These are phyloP conservation scores for Hemicentrotus pulcherrimus DNA, from an alignment of 35 echinoderm and acorn worm genomes.

Conservation along the genomic window DNA sequence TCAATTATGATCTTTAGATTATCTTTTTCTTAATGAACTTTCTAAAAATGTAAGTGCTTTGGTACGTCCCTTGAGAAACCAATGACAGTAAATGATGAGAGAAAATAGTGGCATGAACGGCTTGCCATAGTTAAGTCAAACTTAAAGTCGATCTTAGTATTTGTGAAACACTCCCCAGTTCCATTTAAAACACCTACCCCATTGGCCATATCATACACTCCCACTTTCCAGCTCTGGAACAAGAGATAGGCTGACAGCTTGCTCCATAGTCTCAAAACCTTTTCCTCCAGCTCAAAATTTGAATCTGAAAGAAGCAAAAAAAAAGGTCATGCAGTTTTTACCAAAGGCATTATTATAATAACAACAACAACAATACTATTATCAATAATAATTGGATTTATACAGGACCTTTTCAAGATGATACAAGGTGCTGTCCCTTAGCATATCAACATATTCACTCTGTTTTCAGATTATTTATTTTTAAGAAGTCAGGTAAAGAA, in stretches of 20 bases:
- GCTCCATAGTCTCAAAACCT: neutral
- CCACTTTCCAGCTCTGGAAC: neutral
- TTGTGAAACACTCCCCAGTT: too few relatives aligned
- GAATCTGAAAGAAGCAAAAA: neutral
- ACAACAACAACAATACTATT: neutral
- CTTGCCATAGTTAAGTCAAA: too few relatives aligned
- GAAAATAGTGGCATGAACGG: too few relatives aligned
- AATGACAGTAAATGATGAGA: too few relatives aligned
- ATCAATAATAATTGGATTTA: too few relatives aligned
- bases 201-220: neutral
- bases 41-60: too few relatives aligned
- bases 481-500: neutral
- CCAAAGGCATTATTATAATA: neutral
- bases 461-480: neutral
- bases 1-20: too few relatives aligned
- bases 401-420: too few relatives aligned
- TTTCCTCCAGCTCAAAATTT: slow-evolving; percentile 12
- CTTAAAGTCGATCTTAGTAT: too few relatives aligned
- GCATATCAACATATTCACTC: neutral
- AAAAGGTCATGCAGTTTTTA: neutral
- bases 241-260: neutral
- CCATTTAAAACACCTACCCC: neutral
- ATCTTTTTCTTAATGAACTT: too few relatives aligned
- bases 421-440: too few relatives aligned
- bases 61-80: too few relatives aligned